These are phyloP conservation scores for Dicrostonyx torquatus DNA, from an alignment of 2,797 vertebrate species.

Conservation along the genomic window DNA sequence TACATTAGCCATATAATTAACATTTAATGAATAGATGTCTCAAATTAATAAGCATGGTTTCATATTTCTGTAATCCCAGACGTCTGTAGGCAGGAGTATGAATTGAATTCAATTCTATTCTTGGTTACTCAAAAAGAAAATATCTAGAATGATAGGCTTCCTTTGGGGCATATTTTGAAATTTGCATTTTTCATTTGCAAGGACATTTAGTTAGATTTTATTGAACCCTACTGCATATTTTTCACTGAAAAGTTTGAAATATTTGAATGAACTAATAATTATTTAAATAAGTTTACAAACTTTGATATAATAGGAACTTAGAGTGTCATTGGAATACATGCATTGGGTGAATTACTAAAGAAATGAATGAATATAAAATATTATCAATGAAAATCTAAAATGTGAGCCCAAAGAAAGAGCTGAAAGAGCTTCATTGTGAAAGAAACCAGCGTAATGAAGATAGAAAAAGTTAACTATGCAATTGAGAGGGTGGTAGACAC, in stretches of 20 bases:
- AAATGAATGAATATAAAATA: not conserved
- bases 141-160: not conserved
- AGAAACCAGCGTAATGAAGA: not conserved
- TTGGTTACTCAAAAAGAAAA: not conserved
- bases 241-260: not conserved
- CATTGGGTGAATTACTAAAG: not conserved
- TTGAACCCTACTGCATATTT: not conserved
- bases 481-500: not conserved
- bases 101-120: not conserved
- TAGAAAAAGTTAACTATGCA: not conserved
- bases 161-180: not conserved
- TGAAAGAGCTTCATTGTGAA: not conserved
- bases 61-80: not conserved
- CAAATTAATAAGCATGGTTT: not conserved
- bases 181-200: not conserved
- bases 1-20: not conserved
- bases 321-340: not conserved
- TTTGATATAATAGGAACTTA: not conserved
- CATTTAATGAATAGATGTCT: not conserved
- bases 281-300: not conserved
- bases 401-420: not conserved
- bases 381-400: not conserved
- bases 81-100: not conserved
- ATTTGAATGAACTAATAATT: not conserved
- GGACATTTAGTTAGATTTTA: not conserved